These are phyloP conservation scores for Drosophila parthenogenetica DNA, from an alignment of 2,888 invertebrate species.

Conservation along the genomic window DNA sequence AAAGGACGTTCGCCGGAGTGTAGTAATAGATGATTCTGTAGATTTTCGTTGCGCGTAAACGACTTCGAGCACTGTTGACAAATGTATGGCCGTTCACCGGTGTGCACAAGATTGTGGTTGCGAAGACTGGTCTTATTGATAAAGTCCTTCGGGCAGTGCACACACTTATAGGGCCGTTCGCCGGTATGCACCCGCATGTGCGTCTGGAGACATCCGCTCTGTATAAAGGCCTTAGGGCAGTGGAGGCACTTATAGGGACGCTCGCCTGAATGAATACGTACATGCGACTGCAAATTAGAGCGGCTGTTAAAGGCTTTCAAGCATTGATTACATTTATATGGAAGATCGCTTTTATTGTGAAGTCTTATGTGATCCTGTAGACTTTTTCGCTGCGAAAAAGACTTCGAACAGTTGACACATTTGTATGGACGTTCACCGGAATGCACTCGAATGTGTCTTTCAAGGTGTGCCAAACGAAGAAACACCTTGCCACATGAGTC, in stretches of 20 bases:
- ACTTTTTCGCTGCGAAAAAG: slow-evolving; percentile 3
- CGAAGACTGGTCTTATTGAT: neutral
- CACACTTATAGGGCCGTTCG: slow-evolving; percentile 3
- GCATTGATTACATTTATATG: slow-evolving; percentile 15
- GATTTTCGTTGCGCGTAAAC: slow-evolving; percentile 15
- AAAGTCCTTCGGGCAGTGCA: slow-evolving; percentile 5
- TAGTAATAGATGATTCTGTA: slow-evolving; percentile 16
- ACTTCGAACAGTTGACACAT: slow-evolving; percentile 5
- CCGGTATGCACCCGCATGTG: slow-evolving; percentile 17
- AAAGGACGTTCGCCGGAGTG: slow-evolving; percentile 22
- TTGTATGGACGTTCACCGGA: slow-evolving; percentile 18
- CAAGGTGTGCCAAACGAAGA: slow-evolving; percentile 4
- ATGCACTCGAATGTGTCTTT: slow-evolving; percentile 8
- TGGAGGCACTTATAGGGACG: slow-evolving; percentile 12
- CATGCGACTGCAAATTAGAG: slow-evolving; percentile 11
- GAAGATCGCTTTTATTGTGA: slow-evolving; percentile 3
- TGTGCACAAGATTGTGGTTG: slow-evolving; percentile 8
- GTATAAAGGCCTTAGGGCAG: slow-evolving; percentile 13
- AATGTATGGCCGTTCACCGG: slow-evolving; percentile 9
- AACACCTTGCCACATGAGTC: slow-evolving; percentile 14
- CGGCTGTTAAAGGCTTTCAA: slow-evolving; percentile 5
- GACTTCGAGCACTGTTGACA: slow-evolving; percentile 10
- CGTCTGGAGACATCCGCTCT: slow-evolving; percentile 8
- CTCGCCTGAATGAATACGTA: slow-evolving; percentile 9
- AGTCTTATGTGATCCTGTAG: slow-evolving; percentile 11